A percentile compares a stretch with the other conserved stretches of the same genome.
Evolutionary conservation across 30 jellyfish, hydroid and myxozoan species (phyloP).

Genomic region (Morbakka virulenta): DNA sequence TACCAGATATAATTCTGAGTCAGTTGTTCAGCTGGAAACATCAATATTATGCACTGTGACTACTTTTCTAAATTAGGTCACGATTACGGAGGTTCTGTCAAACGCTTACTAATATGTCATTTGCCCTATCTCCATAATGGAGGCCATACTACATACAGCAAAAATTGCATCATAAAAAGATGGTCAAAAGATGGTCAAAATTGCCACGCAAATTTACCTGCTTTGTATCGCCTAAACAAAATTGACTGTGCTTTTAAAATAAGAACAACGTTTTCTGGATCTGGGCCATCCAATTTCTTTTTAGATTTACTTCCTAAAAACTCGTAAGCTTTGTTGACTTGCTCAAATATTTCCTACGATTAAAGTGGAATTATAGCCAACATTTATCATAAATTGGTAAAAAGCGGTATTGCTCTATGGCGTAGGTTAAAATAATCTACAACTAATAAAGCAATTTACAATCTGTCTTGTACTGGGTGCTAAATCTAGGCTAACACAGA

Average conservation of each 20-base stretch:
- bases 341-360: conserved; percentile 79
- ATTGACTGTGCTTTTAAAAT: conserved; percentile 90
- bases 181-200: too few relatives aligned
- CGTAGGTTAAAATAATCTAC: background rate
- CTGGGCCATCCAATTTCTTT: conserved; percentile 63
- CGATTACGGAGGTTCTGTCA: too few relatives aligned
- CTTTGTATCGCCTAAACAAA: conserved; percentile 83
- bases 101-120: too few relatives aligned
- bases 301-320: conserved; percentile 60
- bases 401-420: background rate
- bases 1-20: too few relatives aligned
- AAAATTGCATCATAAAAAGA: background rate
- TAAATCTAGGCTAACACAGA: too few relatives aligned
- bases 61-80: too few relatives aligned
- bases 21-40: too few relatives aligned
- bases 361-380: background rate
- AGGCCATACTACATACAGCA: background rate
- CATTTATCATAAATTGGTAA: background rate
- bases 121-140: background rate
- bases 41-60: too few relatives aligned
- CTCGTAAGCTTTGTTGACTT: conserved; percentile 91
- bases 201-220: conserved; percentile 70
- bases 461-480: too few relatives aligned
- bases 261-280: conserved; percentile 83
- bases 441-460: too few relatives aligned